Base-by-base conservation (phyloP, 2,888 invertebrate species). In the Trimorus sp. region DNA sequence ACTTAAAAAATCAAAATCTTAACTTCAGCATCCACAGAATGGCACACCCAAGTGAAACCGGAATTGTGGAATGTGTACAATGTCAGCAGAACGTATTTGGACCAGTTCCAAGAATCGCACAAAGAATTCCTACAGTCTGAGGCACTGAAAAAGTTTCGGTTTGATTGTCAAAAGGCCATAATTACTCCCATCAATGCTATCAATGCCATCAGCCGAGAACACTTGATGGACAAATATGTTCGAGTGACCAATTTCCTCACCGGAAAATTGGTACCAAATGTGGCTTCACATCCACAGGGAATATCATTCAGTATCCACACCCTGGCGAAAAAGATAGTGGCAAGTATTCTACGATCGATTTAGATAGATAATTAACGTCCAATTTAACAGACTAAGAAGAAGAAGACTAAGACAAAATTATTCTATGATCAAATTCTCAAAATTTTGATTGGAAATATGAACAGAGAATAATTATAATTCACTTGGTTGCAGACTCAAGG, bases 101-200 rank as follows among this genome's bases (percentile, higher is more conserved):
- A 93, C 15, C 92, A 93, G 63, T 95, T 95, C 91, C 93, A 94
- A 86, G 92, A 92, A 53, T 92, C 92, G 60, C 95, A 95, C 81
- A 93, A 93, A 76, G 93, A 94, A 0, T 92, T 97, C 54, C 88
- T 94, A 75, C 92, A 93, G 16, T 94, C 96, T 89, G 91, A 92
- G 14, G 91, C 92, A 56, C 91, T 94, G 83, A 98, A 97, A 90
- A 95, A 95, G 88, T 96, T 96, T 89, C 94, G 95, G 87, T 96
- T 96, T 91, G 96, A 96, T 84, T 96, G 95, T 84, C 96, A 96
- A 90, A 97, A 97, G 90, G 96, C 96, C 69, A 95, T 98, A 4
- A 98, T 97, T 90, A 95, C 96, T 63, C 96, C 97, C 3, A 94
- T 98, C 0, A 98, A 98, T 92, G 95, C 97, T 8, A 95, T 98